A percentile compares a stretch with the other conserved stretches of the same genome.
Evolutionary conservation across 2,888 invertebrate genomes (phyloP).

Genomic region (Tachina grossa): DNA sequence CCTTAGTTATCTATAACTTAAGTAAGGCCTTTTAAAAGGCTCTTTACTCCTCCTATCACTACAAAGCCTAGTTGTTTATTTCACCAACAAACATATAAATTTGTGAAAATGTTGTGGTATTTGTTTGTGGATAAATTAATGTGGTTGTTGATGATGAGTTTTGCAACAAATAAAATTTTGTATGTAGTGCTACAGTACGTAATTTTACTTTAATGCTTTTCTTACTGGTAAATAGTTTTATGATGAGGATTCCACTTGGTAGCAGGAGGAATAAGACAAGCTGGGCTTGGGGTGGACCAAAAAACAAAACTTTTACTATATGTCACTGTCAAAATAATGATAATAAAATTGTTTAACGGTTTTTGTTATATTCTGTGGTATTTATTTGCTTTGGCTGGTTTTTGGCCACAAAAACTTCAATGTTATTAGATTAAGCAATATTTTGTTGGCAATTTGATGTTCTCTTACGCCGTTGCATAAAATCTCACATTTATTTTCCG

Average conservation of each 20-base stretch:
- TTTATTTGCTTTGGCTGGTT: constrained; percentile 56
- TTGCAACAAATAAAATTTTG: constrained; percentile 57
- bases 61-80: not conserved
- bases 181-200: constrained; percentile 29
- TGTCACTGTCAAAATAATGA: constrained; percentile 71
- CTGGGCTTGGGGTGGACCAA: not conserved
- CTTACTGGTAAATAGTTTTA: constrained; percentile 52
- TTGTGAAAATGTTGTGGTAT: constrained; percentile 51
- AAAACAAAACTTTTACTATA: constrained; percentile 62
- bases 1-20: not conserved
- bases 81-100: constrained; percentile 6
- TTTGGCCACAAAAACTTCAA: constrained; percentile 12
- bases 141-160: constrained; percentile 68
- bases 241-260: constrained; percentile 31
- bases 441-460: constrained; percentile 26
- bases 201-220: constrained; percentile 28
- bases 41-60: not conserved
- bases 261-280: not conserved
- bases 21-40: not conserved
- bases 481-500: not conserved
- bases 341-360: constrained; percentile 70
- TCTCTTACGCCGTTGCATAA: not conserved
- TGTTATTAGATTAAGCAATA: constrained; percentile 37
- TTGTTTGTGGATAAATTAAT: constrained; percentile 64
- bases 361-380: constrained; percentile 58